Evolutionary conservation across 2,113 vertebrate genomes (phyloP).

Genomic region (Cyprinodon tularosa): DNA sequence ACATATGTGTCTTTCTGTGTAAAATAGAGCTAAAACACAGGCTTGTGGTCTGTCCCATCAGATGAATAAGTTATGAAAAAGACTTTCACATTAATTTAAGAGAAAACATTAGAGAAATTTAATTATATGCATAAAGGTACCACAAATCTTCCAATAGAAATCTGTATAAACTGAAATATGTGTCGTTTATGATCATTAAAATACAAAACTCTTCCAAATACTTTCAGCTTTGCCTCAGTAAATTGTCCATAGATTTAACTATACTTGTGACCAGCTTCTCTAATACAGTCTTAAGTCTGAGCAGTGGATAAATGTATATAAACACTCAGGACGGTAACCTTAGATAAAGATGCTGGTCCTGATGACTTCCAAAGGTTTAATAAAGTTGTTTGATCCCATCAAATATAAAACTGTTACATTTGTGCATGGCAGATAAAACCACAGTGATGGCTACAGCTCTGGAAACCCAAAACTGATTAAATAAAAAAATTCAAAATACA

Average conservation of each 20-base stretch:
- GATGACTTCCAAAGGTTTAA: neutral
- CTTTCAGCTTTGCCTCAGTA: neutral
- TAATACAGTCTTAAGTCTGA: constrained; percentile 5
- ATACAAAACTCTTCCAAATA: neutral
- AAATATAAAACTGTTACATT: neutral
- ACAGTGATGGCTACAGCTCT: neutral
- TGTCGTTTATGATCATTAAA: neutral
- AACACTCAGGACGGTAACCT: neutral
- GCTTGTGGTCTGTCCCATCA: constrained; percentile 44
- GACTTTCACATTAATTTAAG: constrained; percentile 1
- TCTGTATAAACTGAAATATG: constrained; percentile 8
- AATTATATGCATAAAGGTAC: constrained; percentile 1
- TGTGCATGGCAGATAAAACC: constrained; percentile 13
- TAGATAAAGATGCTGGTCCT: neutral
- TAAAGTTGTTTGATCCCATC: constrained; percentile 19
- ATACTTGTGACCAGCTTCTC: neutral
- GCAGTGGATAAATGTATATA: neutral
- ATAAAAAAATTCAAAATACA: neutral
- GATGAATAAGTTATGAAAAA: constrained; percentile 6
- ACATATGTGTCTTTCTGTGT: neutral
- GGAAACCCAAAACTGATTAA: rapidly evolving
- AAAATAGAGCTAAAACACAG: neutral
- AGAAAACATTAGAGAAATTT: neutral
- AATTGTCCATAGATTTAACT: constrained; percentile 10
- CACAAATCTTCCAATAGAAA: neutral